A percentile compares a stretch with the other conserved stretches of the same genome.
Conservation (phyloP, 2,888 invertebrate species). For the Masnerella sp. region DNA sequence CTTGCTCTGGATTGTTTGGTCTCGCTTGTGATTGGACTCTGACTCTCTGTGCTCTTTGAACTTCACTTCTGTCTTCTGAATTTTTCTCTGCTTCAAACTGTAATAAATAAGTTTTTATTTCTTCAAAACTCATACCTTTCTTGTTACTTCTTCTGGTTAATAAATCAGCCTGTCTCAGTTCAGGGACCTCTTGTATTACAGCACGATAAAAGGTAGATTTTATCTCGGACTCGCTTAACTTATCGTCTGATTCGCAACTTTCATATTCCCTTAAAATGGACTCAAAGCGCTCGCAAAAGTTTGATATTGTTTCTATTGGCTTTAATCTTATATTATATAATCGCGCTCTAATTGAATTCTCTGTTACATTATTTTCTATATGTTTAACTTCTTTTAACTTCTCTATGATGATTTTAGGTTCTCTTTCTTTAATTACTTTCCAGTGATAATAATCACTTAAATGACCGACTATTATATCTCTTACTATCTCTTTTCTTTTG, state of each 20-base stretch:
- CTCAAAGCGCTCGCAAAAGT: slow-evolving; percentile 59
- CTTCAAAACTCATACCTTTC: neutral
- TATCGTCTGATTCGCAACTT: neutral
- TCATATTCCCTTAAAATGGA: slow-evolving; percentile 24
- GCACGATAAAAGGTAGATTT: neutral
- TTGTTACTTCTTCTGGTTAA: neutral
- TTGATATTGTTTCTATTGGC: slow-evolving; percentile 43
- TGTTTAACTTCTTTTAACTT: slow-evolving; percentile 41
- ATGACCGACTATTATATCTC: neutral
- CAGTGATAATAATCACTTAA: neutral
- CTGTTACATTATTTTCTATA: slow-evolving; percentile 50
- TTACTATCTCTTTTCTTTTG: slow-evolving; percentile 40
- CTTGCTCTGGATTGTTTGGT: no score
- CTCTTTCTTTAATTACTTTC: neutral
- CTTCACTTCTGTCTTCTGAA: neutral
- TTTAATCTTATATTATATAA: slow-evolving; percentile 52
- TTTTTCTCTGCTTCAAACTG: neutral
- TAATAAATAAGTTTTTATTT: neutral
- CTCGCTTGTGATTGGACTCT: neutral
- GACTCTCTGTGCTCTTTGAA: neutral
- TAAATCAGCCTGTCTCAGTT: neutral
- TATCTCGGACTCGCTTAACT: neutral
- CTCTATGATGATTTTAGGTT: slow-evolving; percentile 22
- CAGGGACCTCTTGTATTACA: neutral
- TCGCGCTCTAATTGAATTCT: slow-evolving; percentile 46